Base-by-base conservation (phyloP, 2,888 invertebrate species). In the Drosophila basisetae region DNA sequence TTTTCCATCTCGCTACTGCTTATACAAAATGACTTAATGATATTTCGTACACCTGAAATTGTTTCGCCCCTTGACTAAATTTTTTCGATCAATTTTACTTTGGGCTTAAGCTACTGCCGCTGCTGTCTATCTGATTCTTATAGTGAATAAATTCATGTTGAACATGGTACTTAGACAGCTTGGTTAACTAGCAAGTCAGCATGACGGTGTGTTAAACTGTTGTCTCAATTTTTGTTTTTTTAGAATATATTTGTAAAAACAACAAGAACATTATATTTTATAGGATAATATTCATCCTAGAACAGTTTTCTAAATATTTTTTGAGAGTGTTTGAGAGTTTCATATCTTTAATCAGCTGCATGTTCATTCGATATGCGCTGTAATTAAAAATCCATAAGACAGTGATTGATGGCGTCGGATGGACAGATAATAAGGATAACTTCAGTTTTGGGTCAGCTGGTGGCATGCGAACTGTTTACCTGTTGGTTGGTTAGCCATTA, bases 401-500 rank as follows among this genome's bases (percentile, higher is more conserved):
- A 11, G n/a, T 64, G 49, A 64, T 64, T 64, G 59, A 65, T 49
- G 49, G 18, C 11, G 6, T 28, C 1, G 33, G 4, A 25, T 7
- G 33, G 11, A 35, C 41, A 54, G 25, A 16, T 43, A 41, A 28
- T 55, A 16, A 11, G n/a, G 37, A 68, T n/a, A 65, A 63, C 60
- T 37, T 66, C 67, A 68, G 54, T 35, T 64, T 52, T 49, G 41
- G 30, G 33, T 30, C 16, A 50, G 47, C 43, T 35, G n/a, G 39
- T 56, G 33, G 43, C 43, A 56, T 22, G n/a, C n/a, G 6, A 74
- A 74, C n/a, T 59, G 56, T 77, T 70, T 66, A 68, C 59, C 59
- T 66, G 53, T 68, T 39, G 50, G 54, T 58, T 72, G 67, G 61
- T 56, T 79, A 50, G 47, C 41, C 78, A 78, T 75, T 81, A 87